These are phyloP conservation scores for Gambusia yucatana DNA, from an alignment of 2,797 vertebrate species.

Conservation along the genomic window DNA sequence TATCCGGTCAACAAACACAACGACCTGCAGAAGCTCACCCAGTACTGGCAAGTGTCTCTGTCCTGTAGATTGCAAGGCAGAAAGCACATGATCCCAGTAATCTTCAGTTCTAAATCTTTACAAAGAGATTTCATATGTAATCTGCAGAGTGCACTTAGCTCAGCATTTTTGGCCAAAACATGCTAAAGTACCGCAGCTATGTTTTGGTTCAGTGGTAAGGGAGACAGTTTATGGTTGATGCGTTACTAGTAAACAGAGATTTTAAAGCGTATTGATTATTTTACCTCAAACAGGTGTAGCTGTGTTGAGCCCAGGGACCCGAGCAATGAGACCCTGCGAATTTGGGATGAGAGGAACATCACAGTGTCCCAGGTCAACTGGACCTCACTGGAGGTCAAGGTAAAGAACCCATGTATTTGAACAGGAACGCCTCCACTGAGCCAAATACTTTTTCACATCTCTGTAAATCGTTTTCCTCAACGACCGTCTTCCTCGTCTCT, in stretches of 20 bases:
- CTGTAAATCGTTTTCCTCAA: not conserved
- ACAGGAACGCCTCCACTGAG: not conserved
- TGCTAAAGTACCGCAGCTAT: slow-evolving; percentile 12
- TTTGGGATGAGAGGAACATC: slow-evolving; percentile 91
- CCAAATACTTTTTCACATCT: not conserved
- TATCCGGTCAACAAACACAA: slow-evolving; percentile 98
- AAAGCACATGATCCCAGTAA: not conserved
- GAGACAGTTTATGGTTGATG: not conserved
- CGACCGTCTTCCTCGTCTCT: not conserved
- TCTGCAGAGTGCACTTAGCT: not conserved
- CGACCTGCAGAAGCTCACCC: slow-evolving; percentile 92
- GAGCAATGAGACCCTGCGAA: slow-evolving; percentile 88
- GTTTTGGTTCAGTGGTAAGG: slow-evolving; percentile 29
- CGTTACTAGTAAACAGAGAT: not conserved
- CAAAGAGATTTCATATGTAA: not conserved
- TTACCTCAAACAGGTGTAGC: slow-evolving; percentile 82
- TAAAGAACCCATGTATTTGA: slow-evolving; percentile 45
- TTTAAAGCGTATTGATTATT: not conserved
- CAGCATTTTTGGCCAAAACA: slow-evolving; percentile 3
- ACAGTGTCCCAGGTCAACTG: slow-evolving; percentile 88
- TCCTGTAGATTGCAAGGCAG: not conserved
- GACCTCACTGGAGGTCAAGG: slow-evolving; percentile 89
- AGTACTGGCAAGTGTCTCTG: slow-evolving; percentile 90
- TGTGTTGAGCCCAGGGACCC: slow-evolving; percentile 90
- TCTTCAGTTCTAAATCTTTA: not conserved